Evolutionary conservation across 2,888 invertebrate genomes (phyloP), one percentile per base, ranked within the genome.

Genomic region (Ichneumoninae sp.): DNA sequence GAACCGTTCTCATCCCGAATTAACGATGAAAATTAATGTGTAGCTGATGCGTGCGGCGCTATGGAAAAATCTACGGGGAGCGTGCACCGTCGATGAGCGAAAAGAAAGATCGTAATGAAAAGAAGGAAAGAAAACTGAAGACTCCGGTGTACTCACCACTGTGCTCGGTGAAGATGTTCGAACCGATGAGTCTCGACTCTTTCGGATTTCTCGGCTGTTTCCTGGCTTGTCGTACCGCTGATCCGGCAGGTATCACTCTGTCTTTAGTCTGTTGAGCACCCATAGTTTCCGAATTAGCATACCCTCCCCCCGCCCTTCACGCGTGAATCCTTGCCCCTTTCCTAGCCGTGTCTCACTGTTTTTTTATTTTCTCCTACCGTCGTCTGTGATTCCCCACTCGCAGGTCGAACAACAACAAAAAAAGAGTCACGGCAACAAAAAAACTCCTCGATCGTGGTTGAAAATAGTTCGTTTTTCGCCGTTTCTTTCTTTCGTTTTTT

Each of bases 211-310:
- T 95, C 90, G 96, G 96, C 94, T 97, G 97, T 93, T 95, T 96
- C 92, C 97, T 96, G 85, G 96, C 95, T 88, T 96, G 96, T 93
- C 97, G 96, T 93, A 96, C 95, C 90, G 97, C 90, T 86, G 93
- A 96, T 91, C 96, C 97, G 93, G 95, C 95, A 92, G 96, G 95
- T 92, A 96, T 95, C 92, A 96, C 96, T 94, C 97, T 96, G 95
- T 98, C 98, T 95, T 98, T 98, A 94, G 97, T 97, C 95, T 97
- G 98, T 96, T 98, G 98, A 93, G 98, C 98, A 94, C 98, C 98
- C 98, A 98, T 98, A 94, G 93, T 95, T 94, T 93, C 92, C 92
- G 94, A 94, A 91, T 92, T 93, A 93, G 90, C 94, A 93, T 93
- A 90, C 92, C 92, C 91, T 89, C 88, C 86, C 78, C 85, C 85